Evolutionary conservation across 2,797 vertebrate species (phyloP).

Genomic region (Sylvia borin): DNA sequence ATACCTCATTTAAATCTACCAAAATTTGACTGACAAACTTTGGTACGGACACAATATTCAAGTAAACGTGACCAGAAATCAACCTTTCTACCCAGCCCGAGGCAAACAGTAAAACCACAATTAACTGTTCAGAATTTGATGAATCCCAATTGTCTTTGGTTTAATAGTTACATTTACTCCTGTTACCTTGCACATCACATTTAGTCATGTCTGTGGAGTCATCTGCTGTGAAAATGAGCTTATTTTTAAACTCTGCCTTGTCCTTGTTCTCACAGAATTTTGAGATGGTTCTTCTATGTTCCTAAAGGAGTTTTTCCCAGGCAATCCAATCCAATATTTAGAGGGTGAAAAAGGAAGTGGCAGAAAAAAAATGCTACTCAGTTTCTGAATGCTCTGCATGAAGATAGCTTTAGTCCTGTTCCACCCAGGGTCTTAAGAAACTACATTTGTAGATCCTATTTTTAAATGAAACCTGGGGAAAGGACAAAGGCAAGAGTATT

Average conservation of each 20-base stretch:
- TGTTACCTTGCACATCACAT: slow-evolving; percentile 58
- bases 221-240: not conserved
- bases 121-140: slow-evolving; percentile 6
- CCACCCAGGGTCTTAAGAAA: not conserved
- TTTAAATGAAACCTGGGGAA: not conserved
- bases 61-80: not conserved
- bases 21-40: not conserved
- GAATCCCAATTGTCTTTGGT: not conserved
- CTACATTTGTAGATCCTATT: not conserved
- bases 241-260: not conserved
- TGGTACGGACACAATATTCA: not conserved
- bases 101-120: slow-evolving; percentile 39
- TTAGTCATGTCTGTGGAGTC: not conserved
- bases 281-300: not conserved
- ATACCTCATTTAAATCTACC: not conserved
- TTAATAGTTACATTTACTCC: not conserved
- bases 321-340: not conserved
- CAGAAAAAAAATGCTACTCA: not conserved
- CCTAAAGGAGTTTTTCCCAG: not conserved
- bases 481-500: not conserved
- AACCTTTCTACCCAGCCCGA: not conserved
- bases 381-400: not conserved
- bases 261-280: not conserved
- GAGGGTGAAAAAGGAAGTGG: fast-evolving
- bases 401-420: not conserved